Evolutionary conservation across 2,113 vertebrate species (phyloP), one percentile per base, ranked within the genome.

Genomic region (Pollachius pollachius): DNA sequence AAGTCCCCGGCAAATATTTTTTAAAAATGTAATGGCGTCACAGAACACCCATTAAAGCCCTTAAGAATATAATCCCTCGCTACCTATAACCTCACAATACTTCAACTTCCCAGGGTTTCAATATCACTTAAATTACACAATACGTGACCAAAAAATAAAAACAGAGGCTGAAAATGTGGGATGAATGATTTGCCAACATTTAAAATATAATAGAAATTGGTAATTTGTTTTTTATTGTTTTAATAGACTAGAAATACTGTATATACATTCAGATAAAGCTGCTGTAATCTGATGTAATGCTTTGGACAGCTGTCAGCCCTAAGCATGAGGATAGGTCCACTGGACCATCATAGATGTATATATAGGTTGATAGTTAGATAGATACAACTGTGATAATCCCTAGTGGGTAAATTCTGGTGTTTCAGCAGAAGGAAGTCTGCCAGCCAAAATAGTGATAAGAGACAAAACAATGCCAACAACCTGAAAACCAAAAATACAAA

Each of bases 231-330:
- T 86, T 85, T 80, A 65, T 73, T 72, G 73, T 69, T 79, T 78
- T 72, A 67, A 71, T n/a, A 64, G 70, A 83, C 74, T 59, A 75
- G 68, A 78, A 82, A 86, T 23, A 23, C 23, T 79, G 60, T 84
- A 83, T 63, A n/a, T 80, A 84, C 69, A 56, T 77, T 83, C 16
- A 18, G 62, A 25, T 70, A 83, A 87, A 70, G 80, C 78, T 54
- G 71, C 52, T 74, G 80, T 85, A 88, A 85, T 83, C 78, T 83
- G 75, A 72, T 25, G 66, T 87, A 82, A 90, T 86, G 81, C 84
- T 70, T 69, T 62, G 81, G 81, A 86, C 86, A 88, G 82, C 83
- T 88, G 87, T 85, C 84, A 85, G 72, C 70, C 25, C 75, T 74
- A 78, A 74, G 64, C 73, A 66, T 65, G 62, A 62, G 76, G 78